phyloP scores from a whole-genome alignment of 2,888 invertebrate species.

The Myathropa florea region DNA sequence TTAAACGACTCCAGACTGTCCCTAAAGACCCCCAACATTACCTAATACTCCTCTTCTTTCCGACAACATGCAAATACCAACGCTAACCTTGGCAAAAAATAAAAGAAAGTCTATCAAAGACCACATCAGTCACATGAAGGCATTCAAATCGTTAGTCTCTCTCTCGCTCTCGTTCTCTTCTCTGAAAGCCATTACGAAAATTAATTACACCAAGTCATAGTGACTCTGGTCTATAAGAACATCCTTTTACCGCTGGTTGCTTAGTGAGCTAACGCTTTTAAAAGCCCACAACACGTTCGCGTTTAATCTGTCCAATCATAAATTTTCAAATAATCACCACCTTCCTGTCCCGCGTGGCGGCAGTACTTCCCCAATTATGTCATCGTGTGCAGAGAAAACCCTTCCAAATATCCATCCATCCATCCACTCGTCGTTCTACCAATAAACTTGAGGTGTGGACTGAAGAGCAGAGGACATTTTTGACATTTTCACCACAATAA shows the following conservation, averaged over 20 bases:
- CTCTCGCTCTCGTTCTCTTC: neutral
- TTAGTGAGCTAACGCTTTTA: neutral
- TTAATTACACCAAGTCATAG: neutral
- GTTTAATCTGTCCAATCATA: slow-evolving; percentile 41
- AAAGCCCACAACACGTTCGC: slow-evolving; percentile 34
- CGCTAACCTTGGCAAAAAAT: no score
- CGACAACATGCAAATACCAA: neutral
- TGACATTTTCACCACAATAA: slow-evolving; percentile 46
- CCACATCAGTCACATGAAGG: neutral
- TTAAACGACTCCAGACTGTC: no score
- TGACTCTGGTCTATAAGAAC: neutral
- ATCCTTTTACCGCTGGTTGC: neutral
- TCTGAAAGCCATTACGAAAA: neutral
- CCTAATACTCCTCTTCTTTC: neutral
- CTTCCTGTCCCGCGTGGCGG: neutral
- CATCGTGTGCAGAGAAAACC: slow-evolving; percentile 32
- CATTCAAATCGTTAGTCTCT: neutral
- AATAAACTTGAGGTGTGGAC: neutral
- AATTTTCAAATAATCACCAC: slow-evolving; percentile 47
- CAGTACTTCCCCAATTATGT: slow-evolving; percentile 40
- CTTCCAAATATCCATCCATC: neutral
- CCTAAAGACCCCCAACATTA: no score
- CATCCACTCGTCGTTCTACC: neutral
- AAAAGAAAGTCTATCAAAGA: no score
- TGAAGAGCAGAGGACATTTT: slow-evolving; percentile 21